Percentiles rank a stretch among this genome's conserved stretches.
Conservation (phyloP, 2,113 vertebrate species). For the Cryptotis parvus region DNA sequence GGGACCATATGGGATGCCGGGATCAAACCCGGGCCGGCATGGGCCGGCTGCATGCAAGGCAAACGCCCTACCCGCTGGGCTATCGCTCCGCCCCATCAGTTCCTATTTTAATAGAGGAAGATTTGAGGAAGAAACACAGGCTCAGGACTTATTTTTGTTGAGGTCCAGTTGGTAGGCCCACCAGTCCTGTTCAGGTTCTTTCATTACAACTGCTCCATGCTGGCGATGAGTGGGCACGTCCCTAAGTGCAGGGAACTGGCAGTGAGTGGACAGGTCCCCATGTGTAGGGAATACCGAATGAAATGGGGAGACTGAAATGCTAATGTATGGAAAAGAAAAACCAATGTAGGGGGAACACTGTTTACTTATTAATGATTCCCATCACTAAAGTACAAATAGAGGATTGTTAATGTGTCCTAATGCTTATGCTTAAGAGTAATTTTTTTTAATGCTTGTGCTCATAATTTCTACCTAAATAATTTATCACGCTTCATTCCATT, state of each 20-base stretch:
- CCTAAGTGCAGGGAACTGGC: background rate
- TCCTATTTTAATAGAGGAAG: constrained; percentile 12
- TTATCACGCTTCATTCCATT: constrained; percentile 60
- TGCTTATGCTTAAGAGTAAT: constrained; percentile 62
- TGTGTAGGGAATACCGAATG: background rate
- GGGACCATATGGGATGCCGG: too few relatives aligned
- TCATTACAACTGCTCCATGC: background rate
- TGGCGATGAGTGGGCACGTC: background rate
- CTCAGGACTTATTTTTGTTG: background rate
- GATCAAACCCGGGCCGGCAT: too few relatives aligned
- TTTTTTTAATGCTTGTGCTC: constrained; percentile 56
- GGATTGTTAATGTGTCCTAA: constrained; percentile 68
- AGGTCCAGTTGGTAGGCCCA: background rate
- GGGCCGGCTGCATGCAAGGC: too few relatives aligned
- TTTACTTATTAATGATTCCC: constrained; percentile 75
- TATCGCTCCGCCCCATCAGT: too few relatives aligned
- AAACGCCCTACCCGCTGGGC: too few relatives aligned
- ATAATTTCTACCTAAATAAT: constrained; percentile 66
- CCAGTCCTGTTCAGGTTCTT: background rate
- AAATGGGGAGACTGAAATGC: constrained; percentile 23
- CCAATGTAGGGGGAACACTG: constrained; percentile 10
- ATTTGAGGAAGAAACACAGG: constrained; percentile 37
- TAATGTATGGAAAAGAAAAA: constrained; percentile 4
- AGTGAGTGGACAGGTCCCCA: background rate
- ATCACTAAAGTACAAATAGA: constrained; percentile 68